These are phyloP conservation scores for Sylvia borin DNA, from an alignment of 2,797 vertebrate genomes.

Conservation along the genomic window DNA sequence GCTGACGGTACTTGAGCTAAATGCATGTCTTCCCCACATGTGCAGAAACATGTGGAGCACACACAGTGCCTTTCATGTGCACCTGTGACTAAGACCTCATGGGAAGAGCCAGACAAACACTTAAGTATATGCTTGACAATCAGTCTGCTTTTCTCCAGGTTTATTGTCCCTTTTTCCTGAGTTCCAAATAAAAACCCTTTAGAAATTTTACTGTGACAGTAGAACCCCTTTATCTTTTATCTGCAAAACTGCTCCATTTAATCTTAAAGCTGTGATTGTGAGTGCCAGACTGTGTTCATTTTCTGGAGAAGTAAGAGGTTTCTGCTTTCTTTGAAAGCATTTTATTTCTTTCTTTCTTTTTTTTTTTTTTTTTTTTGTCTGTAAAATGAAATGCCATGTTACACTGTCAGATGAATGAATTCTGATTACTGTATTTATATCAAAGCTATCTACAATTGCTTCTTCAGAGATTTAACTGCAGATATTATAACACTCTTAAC, in stretches of 20 bases:
- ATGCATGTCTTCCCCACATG: fast-evolving
- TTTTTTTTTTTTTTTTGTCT: neutral
- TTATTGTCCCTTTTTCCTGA: neutral
- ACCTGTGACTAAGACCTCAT: neutral
- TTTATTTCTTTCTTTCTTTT: neutral
- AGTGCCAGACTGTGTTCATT: neutral
- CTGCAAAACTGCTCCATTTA: neutral
- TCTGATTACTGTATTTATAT: constrained; percentile 44
- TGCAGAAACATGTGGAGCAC: neutral
- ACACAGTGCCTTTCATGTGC: neutral
- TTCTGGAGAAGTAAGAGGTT: neutral
- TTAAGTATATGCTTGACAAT: neutral
- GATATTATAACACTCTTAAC: neutral
- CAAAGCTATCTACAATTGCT: neutral
- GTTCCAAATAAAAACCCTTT: neutral
- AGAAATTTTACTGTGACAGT: neutral
- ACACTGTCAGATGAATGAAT: constrained; percentile 17
- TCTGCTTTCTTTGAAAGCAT: constrained; percentile 1
- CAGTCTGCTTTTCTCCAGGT: neutral
- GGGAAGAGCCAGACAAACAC: neutral
- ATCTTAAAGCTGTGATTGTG: neutral
- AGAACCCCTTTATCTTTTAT: neutral
- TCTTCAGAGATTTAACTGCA: neutral
- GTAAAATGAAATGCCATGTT: neutral
- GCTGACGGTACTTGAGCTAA: neutral